phyloP scores from a whole-genome alignment of 2,797 vertebrate species.

The Loriculus beryllinus region DNA sequence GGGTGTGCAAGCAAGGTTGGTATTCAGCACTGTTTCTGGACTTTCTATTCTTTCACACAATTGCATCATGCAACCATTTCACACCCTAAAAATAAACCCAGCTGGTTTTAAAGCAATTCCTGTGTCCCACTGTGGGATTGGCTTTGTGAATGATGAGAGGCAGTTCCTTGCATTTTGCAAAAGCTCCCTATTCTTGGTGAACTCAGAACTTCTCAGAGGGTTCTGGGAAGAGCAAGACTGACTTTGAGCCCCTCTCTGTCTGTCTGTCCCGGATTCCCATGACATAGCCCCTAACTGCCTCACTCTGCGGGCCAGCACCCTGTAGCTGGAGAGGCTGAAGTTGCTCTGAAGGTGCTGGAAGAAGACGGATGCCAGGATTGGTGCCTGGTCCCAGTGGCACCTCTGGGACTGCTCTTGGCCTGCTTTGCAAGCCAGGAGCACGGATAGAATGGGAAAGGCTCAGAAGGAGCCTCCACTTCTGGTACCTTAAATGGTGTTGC shows the following conservation, averaged over 20 bases:
- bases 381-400: not conserved
- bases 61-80: not conserved
- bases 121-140: not conserved
- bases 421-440: not conserved
- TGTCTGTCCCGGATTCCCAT: not conserved
- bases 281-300: not conserved
- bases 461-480: not conserved
- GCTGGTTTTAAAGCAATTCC: not conserved
- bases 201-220: not conserved
- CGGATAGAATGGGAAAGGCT: not conserved
- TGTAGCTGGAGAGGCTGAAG: not conserved
- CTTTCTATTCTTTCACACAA: not conserved
- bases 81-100: constrained; percentile 9
- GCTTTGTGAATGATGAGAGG: not conserved
- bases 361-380: rapidly evolving
- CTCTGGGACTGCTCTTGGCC: not conserved
- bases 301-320: not conserved
- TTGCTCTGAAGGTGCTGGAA: not conserved
- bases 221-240: not conserved
- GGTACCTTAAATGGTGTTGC: not conserved
- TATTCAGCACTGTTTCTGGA: not conserved
- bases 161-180: not conserved
- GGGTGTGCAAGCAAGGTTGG: not conserved
- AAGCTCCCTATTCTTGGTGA: not conserved
- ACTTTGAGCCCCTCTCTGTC: not conserved